These are phyloP conservation scores for Brachylomia viminalis DNA, from an alignment of 2,888 invertebrate species.

Conservation along the genomic window DNA sequence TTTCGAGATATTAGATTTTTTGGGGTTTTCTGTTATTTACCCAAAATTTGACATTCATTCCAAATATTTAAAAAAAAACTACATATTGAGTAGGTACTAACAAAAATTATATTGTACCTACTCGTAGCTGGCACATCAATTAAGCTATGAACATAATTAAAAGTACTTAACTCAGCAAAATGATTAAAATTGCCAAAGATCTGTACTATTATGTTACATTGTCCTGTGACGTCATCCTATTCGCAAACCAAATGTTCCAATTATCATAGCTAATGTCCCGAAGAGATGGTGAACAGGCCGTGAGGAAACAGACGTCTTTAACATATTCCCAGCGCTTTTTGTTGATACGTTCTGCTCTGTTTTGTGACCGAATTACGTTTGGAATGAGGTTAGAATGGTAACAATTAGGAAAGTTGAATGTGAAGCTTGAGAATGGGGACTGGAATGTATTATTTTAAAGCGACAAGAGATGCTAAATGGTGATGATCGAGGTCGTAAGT, in stretches of 20 bases:
- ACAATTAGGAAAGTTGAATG: constrained; percentile 48
- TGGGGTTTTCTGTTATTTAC: too few species aligned
- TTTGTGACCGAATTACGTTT: constrained; percentile 62
- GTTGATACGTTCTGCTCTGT: constrained; percentile 63
- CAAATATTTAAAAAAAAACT: too few species aligned
- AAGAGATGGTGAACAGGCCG: constrained; percentile 74
- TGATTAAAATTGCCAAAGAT: too few species aligned
- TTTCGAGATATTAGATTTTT: too few species aligned
- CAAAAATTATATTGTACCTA: too few species aligned
- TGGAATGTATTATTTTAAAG: constrained; percentile 15
- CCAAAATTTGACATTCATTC: too few species aligned
- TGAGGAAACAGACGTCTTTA: constrained; percentile 70
- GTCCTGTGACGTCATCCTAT: constrained; percentile 80
- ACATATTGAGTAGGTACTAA: too few species aligned
- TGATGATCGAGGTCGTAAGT: neutral
- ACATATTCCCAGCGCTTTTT: constrained; percentile 66
- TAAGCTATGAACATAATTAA: too few species aligned
- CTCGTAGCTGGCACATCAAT: too few species aligned
- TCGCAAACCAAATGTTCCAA: constrained; percentile 88
- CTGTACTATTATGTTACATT: constrained; percentile 58
- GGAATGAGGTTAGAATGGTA: constrained; percentile 53
- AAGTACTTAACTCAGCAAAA: too few species aligned
- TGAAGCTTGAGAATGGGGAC: constrained; percentile 12
- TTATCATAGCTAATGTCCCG: constrained; percentile 88
- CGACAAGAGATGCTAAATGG: neutral